Conservation (phyloP, 2,888 invertebrate genomes). For the Cheiracanthium punctorium region DNA sequence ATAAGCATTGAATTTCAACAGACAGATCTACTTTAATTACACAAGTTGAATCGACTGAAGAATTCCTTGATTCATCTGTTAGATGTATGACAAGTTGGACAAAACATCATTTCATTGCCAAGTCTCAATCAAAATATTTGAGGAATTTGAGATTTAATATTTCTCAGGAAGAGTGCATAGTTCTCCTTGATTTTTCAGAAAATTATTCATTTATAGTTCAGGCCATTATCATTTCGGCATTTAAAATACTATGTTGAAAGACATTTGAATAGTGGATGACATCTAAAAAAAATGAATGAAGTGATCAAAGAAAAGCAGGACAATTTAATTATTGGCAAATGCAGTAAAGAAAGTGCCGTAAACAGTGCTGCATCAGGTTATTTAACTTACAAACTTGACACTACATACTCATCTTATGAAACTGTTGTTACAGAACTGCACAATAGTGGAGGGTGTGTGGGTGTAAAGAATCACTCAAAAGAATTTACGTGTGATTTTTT, state of each 20-base stretch:
- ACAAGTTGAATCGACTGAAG: background rate
- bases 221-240: background rate
- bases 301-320: background rate
- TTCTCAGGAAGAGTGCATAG: no score
- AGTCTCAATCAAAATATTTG: no score
- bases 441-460: no score
- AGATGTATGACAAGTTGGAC: background rate
- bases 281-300: slow-evolving; percentile 12
- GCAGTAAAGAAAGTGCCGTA: background rate
- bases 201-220: background rate
- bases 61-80: background rate
- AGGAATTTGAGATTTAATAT: no score
- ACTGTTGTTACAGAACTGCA: no score
- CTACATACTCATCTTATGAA: background rate
- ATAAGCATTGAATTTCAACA: no score
- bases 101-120: background rate
- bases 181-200: no score
- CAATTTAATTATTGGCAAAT: no score
- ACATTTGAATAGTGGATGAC: background rate
- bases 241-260: slow-evolving; percentile 8
- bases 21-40: background rate
- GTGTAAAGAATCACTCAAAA: no score
- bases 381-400: background rate
- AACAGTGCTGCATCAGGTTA: slow-evolving; percentile 5
- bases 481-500: no score